Base-by-base conservation (phyloP, 1,140 invertebrate genomes). In the Scylla paramamosain region DNA sequence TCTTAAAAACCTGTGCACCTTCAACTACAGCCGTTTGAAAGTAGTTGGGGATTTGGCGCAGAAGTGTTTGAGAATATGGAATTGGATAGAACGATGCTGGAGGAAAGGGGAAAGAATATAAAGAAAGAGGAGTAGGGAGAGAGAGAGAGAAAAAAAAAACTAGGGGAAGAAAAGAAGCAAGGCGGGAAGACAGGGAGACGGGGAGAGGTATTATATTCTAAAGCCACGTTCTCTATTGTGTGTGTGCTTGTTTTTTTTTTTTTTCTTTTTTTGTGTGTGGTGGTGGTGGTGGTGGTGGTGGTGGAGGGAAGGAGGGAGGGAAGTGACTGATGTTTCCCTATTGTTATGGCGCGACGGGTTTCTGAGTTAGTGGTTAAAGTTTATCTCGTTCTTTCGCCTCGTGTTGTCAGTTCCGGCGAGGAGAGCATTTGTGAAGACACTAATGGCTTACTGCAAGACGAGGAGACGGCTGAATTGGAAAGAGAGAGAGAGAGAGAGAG, bases 401-500 rank as follows among this genome's bases (percentile, higher is more conserved):
- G 39, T 2, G 10, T 16, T 16, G 39, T 87, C 86, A 87, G 31
- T 32, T 32, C 45, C 14, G 0, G 31, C 16, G 16, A 32, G 20
- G 14, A 88, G 20, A 10, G 31, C n/a, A 88, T 32, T 20, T 8
- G 86, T 45, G 86, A 45, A 32, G 45, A 88, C 31, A 32, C 86
- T 88, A 46, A 88, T 45, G 86, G 32, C 16, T 88, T 88, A 46
- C 86, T 16, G 45, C 45, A 88, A 88, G 45, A 45, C 32, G 86
- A 88, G 86, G 86, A 88, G 16, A 88, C 28, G 1, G 45, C 31
- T 20, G 45, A 28, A 45, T 45, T 45, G 86, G 86, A 32, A 29
- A 88, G 86, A 88, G 86, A 88, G 86, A 88, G 86, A 88, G 86
- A 88, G 86, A 88, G 86, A 88, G 86, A 88, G 86, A 88, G 86